A percentile compares a stretch with the other conserved stretches of the same genome.
Conservation (phyloP, 2,888 invertebrate genomes). For the Poecilobothrus nobilitatus region DNA sequence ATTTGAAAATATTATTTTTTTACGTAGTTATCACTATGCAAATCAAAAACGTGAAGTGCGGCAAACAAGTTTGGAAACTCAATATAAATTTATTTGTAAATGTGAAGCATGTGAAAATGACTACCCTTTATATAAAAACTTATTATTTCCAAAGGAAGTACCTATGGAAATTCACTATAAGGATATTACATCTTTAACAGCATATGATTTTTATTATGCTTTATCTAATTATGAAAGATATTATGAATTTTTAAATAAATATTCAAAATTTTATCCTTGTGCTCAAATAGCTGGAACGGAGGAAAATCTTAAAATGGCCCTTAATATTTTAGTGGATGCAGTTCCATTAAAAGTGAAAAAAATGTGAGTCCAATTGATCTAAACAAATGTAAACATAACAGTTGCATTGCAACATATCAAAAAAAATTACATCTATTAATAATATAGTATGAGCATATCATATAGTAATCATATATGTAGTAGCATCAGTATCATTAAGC, state of each 20-base stretch:
- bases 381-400: background rate
- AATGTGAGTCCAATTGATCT: background rate
- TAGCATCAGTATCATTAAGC: too few species aligned
- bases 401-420: background rate
- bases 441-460: too few species aligned
- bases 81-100: constrained; percentile 71
- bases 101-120: constrained; percentile 66
- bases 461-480: too few species aligned
- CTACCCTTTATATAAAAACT: constrained; percentile 55
- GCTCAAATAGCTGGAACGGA: constrained; percentile 38
- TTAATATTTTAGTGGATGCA: constrained; percentile 40
- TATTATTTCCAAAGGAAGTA: constrained; percentile 38
- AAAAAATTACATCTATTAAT: background rate
- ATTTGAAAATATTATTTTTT: constrained; percentile 27
- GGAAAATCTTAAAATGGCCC: constrained; percentile 42
- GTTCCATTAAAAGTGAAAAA: constrained; percentile 41
- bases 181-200: constrained; percentile 34
- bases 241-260: constrained; percentile 35
- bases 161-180: constrained; percentile 33
- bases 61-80: constrained; percentile 52
- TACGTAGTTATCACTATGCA: constrained; percentile 64
- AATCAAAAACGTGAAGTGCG: constrained; percentile 52
- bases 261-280: constrained; percentile 37
- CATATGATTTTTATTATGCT: constrained; percentile 38
- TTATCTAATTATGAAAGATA: constrained; percentile 36